Conservation (phyloP, 2,888 invertebrate species). For the Oxyteleia sp. region DNA sequence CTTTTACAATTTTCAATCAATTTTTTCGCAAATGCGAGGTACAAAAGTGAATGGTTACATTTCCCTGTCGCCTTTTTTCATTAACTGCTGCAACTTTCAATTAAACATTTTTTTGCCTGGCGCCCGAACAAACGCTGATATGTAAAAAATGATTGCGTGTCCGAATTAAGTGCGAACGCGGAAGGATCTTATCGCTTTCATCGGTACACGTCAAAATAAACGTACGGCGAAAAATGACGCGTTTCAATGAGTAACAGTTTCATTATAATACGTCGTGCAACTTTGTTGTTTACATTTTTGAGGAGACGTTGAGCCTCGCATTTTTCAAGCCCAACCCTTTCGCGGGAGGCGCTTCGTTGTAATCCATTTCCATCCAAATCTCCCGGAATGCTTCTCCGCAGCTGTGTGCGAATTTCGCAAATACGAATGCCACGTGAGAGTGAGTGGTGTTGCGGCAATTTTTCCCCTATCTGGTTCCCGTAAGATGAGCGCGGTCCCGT, state of each 20-base stretch:
- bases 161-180: too few relatives aligned
- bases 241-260: conserved; percentile 40
- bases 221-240: conserved; percentile 1
- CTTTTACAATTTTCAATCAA: too few relatives aligned
- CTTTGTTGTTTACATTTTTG: conserved; percentile 56
- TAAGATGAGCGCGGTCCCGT: conserved; percentile 39
- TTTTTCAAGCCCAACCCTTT: conserved; percentile 63
- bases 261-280: conserved; percentile 41
- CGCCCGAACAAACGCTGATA: too few relatives aligned
- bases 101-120: too few relatives aligned
- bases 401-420: conserved; percentile 66
- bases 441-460: conserved; percentile 66
- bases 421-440: conserved; percentile 66
- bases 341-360: conserved; percentile 52
- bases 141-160: too few relatives aligned
- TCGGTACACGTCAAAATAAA: too few relatives aligned
- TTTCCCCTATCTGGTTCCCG: conserved; percentile 59
- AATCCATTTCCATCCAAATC: conserved; percentile 67
- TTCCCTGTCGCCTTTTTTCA: too few relatives aligned
- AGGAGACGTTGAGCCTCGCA: conserved; percentile 52
- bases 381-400: conserved; percentile 43
- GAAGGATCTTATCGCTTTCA: too few relatives aligned
- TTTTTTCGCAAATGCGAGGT: too few relatives aligned
- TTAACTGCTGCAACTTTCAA: too few relatives aligned
- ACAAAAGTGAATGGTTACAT: too few relatives aligned